Conservation (phyloP, 2,888 invertebrate genomes). For the Nesidiocoris tenuis region DNA sequence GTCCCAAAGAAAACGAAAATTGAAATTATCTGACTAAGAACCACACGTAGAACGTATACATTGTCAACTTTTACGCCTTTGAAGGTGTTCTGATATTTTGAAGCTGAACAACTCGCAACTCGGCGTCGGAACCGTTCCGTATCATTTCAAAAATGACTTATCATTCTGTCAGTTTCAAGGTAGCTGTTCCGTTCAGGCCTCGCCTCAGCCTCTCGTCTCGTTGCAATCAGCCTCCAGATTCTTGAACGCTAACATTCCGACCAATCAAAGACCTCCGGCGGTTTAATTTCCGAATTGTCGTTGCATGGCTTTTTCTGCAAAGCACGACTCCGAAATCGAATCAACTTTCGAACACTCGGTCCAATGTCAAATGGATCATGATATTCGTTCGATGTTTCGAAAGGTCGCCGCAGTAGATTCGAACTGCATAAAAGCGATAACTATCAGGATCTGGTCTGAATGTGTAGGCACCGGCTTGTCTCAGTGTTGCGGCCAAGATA, state of each 20-base stretch:
- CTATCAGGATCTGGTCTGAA: not conserved
- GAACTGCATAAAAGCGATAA: not conserved
- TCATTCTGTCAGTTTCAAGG: not conserved
- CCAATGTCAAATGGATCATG: slow-evolving; percentile 38
- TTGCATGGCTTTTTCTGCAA: not conserved
- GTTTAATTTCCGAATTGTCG: not conserved
- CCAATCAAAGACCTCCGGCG: not conserved
- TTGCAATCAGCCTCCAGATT: not conserved
- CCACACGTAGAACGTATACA: too few relatives aligned
- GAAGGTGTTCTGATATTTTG: too few relatives aligned
- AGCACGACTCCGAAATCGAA: not conserved
- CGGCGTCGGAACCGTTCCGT: not conserved
- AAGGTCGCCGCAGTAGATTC: too few relatives aligned
- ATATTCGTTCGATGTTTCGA: slow-evolving; percentile 15
- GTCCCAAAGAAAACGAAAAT: too few relatives aligned
- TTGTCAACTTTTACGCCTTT: too few relatives aligned
- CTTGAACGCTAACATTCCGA: not conserved
- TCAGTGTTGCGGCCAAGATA: too few relatives aligned
- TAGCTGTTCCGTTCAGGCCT: not conserved
- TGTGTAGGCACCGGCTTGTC: too few relatives aligned
- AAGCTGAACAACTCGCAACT: too few relatives aligned
- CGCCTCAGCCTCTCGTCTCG: not conserved
- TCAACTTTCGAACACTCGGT: slow-evolving; percentile 13
- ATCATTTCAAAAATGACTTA: not conserved
- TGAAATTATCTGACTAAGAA: too few relatives aligned